Evolutionary conservation across 2,888 invertebrate genomes (phyloP).

Genomic region (Epirrhoe tristata): DNA sequence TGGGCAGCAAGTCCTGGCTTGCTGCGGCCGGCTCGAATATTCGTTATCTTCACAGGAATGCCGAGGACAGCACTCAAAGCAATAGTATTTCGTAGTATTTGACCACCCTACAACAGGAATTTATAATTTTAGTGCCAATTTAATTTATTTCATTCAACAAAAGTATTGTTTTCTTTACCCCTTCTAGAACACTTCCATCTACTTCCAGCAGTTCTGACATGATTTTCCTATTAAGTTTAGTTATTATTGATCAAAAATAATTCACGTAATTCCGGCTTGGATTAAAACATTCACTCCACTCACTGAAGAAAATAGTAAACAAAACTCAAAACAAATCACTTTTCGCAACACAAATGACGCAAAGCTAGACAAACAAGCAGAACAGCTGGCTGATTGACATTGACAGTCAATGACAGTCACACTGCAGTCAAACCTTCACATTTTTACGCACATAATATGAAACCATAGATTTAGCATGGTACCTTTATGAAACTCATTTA

Average conservation of each 20-base stretch:
- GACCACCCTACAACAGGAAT: conserved; percentile 89
- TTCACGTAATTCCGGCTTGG: background rate
- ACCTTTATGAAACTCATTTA: too few species aligned
- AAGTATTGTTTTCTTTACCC: conserved; percentile 80
- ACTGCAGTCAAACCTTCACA: too few species aligned
- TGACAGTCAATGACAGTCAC: too few species aligned
- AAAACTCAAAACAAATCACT: background rate
- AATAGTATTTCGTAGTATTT: conserved; percentile 93
- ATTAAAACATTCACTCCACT: too few species aligned
- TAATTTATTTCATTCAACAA: background rate
- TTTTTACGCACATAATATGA: too few species aligned
- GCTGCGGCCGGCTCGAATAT: conserved; percentile 92
- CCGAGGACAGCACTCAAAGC: conserved; percentile 91
- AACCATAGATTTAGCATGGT: too few species aligned
- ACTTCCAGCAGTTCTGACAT: conserved; percentile 83
- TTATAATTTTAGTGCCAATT: background rate
- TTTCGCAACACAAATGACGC: too few species aligned
- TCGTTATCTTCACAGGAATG: conserved; percentile 89
- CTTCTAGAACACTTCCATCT: conserved; percentile 93
- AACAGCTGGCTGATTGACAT: too few species aligned
- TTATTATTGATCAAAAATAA: background rate
- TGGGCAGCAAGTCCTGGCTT: conserved; percentile 94
- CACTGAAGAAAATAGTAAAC: background rate
- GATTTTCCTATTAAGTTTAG: background rate
- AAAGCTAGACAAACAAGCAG: too few species aligned